phyloP scores from a whole-genome alignment of 35 echinoderm and acorn worm genomes.

The Stichopus chloronotus region DNA sequence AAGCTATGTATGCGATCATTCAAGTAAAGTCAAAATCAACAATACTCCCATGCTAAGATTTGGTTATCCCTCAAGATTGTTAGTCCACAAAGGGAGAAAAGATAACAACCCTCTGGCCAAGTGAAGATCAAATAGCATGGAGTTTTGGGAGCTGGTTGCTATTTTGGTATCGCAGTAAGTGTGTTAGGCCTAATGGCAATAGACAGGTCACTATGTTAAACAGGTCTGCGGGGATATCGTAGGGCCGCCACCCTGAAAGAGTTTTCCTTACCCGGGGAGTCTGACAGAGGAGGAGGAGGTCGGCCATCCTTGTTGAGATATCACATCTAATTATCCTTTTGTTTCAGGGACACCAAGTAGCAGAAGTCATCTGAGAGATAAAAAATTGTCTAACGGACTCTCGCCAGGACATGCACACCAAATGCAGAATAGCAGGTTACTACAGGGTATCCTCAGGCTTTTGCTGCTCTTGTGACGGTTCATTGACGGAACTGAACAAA shows the following conservation, averaged over 20 bases:
- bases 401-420: too few species aligned
- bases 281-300: background rate
- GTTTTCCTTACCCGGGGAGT: background rate
- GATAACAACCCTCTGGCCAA: constrained; percentile 36
- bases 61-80: constrained; percentile 33
- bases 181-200: constrained; percentile 35
- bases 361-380: too few species aligned
- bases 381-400: too few species aligned
- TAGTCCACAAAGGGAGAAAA: constrained; percentile 39
- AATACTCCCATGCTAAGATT: background rate
- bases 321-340: constrained; percentile 40
- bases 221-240: background rate
- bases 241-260: background rate
- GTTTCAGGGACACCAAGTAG: constrained; percentile 11
- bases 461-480: too few species aligned
- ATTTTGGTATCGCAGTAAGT: constrained; percentile 18
- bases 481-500: too few species aligned
- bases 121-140: constrained; percentile 13
- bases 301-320: background rate
- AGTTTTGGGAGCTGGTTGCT: background rate
- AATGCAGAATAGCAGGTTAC: too few species aligned
- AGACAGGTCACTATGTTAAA: constrained; percentile 35
- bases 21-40: constrained; percentile 32
- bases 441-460: too few species aligned
- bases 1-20: background rate